phyloP scores from a whole-genome alignment of 2,113 vertebrate species.

The Corythaixoides concolor region DNA sequence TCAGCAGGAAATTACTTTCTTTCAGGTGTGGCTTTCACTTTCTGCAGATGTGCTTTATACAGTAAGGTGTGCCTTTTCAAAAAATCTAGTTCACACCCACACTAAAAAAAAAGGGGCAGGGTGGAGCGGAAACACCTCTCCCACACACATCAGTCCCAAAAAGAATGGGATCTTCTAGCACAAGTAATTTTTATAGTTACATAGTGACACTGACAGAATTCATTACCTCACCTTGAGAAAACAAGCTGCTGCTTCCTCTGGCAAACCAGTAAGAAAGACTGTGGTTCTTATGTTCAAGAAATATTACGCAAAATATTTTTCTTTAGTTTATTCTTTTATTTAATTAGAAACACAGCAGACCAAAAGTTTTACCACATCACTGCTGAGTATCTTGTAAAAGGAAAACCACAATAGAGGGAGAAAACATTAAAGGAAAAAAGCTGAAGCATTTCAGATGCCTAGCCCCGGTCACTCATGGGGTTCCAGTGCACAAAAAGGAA shows the following conservation, averaged over 20 bases:
- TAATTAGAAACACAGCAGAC: not conserved
- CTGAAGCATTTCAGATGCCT: not conserved
- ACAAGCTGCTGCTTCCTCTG: not conserved
- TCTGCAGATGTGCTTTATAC: not conserved
- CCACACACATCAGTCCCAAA: not conserved
- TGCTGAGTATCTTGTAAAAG: not conserved
- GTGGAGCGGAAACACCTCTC: not conserved
- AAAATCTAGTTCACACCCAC: not conserved
- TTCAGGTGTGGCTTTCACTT: conserved; percentile 15
- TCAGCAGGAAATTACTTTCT: not conserved
- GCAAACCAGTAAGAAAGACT: not conserved
- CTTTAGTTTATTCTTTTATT: not conserved
- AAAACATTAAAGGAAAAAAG: not conserved
- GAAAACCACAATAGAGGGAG: not conserved
- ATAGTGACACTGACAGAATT: not conserved
- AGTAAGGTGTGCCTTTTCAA: not conserved
- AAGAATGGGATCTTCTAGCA: not conserved
- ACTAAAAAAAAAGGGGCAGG: not conserved
- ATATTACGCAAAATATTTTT: not conserved
- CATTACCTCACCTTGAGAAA: not conserved
- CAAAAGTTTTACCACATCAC: not conserved
- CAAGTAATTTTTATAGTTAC: not conserved
- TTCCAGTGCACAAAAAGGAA: not conserved
- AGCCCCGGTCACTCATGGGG: not conserved
- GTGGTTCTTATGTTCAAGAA: not conserved